These are phyloP conservation scores for Epinephelus awoara DNA, from an alignment of 2,797 vertebrate species.

Conservation along the genomic window DNA sequence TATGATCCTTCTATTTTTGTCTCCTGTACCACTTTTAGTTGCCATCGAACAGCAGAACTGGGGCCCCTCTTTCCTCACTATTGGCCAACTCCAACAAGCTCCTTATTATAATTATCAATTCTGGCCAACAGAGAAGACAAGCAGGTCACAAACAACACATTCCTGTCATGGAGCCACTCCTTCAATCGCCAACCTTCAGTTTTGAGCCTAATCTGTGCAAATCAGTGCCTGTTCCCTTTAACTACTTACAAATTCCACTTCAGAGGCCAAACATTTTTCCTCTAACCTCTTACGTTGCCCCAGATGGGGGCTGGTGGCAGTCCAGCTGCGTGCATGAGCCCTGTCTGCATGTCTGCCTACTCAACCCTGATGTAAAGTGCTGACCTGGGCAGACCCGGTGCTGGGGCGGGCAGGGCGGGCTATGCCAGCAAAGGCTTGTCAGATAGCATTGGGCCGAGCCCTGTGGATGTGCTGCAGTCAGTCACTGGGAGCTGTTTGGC, in stretches of 20 bases:
- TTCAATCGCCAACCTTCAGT: slow-evolving; percentile 50
- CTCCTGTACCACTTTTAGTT: slow-evolving; percentile 10
- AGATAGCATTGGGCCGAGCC: slow-evolving; percentile 65
- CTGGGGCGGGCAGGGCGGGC: slow-evolving; percentile 43
- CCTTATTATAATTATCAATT: slow-evolving; percentile 68
- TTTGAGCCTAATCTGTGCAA: slow-evolving; percentile 76
- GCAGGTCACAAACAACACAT: slow-evolving; percentile 66
- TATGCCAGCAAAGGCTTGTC: slow-evolving; percentile 74
- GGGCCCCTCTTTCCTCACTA: background rate
- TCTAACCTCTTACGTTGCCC: slow-evolving; percentile 57
- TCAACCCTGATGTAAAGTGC: slow-evolving; percentile 78
- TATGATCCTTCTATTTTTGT: slow-evolving; percentile 2
- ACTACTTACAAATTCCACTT: slow-evolving; percentile 71
- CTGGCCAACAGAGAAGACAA: slow-evolving; percentile 33
- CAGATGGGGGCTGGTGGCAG: slow-evolving; percentile 48
- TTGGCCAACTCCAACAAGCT: slow-evolving; percentile 35
- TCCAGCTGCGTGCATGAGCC: slow-evolving; percentile 52
- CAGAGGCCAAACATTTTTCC: slow-evolving; percentile 66
- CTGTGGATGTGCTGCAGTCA: slow-evolving; percentile 57
- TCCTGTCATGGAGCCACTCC: slow-evolving; percentile 63
- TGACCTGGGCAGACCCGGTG: slow-evolving; percentile 74
- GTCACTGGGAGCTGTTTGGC: slow-evolving; percentile 39
- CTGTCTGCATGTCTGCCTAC: slow-evolving; percentile 69
- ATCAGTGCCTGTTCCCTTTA: slow-evolving; percentile 67
- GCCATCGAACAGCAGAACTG: slow-evolving; percentile 14